Conservation (phyloP, 2,888 invertebrate genomes). For the Luperina nickerlii region DNA sequence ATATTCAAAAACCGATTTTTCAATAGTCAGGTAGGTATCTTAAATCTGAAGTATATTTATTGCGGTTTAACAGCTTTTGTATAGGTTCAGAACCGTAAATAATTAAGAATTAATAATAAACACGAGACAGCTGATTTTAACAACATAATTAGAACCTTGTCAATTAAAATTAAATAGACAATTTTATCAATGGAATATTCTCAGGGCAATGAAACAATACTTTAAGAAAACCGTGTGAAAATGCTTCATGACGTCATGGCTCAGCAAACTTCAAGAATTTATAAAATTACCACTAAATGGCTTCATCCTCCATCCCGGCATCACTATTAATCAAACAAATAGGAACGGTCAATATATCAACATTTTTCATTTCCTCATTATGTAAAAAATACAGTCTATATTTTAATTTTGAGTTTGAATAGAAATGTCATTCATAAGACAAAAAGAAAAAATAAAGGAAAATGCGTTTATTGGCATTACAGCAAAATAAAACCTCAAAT, state of each 20-base stretch:
- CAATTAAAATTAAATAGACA: slow-evolving; percentile 15
- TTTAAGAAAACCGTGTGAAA: too few relatives aligned
- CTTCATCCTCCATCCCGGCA: too few relatives aligned
- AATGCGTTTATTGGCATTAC: too few relatives aligned
- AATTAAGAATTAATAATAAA: background rate
- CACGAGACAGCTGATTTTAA: background rate
- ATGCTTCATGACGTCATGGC: too few relatives aligned
- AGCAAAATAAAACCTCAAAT: background rate
- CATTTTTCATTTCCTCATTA: background rate
- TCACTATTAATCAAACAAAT: too few relatives aligned
- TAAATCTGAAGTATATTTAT: background rate
- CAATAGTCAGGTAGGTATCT: background rate
- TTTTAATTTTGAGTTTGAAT: background rate
- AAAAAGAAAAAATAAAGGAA: too few relatives aligned
- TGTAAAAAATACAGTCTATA: background rate
- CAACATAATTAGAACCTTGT: background rate
- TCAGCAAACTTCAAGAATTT: too few relatives aligned
- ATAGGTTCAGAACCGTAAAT: too few relatives aligned
- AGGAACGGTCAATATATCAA: too few relatives aligned
- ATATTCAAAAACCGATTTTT: background rate
- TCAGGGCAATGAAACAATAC: slow-evolving; percentile 24
- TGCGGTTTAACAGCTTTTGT: background rate
- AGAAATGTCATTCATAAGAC: background rate
- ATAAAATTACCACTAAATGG: too few relatives aligned
- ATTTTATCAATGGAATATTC: slow-evolving; percentile 6